Conservation (phyloP, 1,140 invertebrate species). For the Adelges cooleyi region DNA sequence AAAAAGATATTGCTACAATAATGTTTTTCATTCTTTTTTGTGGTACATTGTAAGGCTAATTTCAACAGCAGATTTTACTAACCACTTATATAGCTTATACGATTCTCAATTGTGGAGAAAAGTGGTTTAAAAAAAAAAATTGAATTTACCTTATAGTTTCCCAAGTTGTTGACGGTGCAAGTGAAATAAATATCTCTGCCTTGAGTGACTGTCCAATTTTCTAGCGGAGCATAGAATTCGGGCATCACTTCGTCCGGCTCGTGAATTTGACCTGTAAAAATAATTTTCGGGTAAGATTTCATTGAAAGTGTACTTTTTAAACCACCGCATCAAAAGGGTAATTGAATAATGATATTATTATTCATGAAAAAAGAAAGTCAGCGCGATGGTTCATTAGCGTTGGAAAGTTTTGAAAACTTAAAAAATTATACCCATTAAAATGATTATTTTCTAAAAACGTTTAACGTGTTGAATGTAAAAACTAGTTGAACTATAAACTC, state of each 20-base stretch:
- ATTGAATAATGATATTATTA: no score
- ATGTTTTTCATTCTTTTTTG: not conserved
- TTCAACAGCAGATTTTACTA: not conserved
- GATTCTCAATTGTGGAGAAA: no score
- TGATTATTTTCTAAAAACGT: no score
- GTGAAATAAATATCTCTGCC: slow-evolving; percentile 77
- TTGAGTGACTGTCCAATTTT: slow-evolving; percentile 76
- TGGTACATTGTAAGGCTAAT: not conserved
- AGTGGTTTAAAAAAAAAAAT: no score
- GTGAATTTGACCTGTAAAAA: slow-evolving; percentile 37
- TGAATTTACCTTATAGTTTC: slow-evolving; percentile 61
- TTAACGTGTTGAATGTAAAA: no score
- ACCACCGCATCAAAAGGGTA: no score
- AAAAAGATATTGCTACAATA: not conserved
- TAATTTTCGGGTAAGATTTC: not conserved
- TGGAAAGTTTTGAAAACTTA: no score
- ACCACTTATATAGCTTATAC: not conserved
- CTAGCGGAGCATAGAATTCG: slow-evolving; percentile 69
- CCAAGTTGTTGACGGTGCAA: slow-evolving; percentile 77
- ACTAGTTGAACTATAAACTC: no score
- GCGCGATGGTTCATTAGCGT: no score
- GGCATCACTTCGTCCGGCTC: slow-evolving; percentile 47
- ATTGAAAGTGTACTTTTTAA: no score
- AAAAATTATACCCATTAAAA: no score
- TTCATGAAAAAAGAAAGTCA: no score